phyloP scores from a whole-genome alignment of 2,888 invertebrate genomes.

The Oithona nana region DNA sequence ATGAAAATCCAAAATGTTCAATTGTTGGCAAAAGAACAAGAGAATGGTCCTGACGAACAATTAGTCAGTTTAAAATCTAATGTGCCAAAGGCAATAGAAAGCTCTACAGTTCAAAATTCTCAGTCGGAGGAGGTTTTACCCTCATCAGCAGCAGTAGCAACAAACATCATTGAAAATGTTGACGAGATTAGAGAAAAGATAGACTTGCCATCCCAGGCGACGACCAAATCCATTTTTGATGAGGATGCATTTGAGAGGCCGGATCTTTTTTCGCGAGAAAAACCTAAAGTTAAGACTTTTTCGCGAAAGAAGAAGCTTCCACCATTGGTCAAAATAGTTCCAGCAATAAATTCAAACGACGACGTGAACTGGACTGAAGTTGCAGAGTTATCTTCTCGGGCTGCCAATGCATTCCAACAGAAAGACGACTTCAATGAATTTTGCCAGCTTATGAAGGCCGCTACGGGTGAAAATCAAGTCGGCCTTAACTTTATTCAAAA shows the following conservation, averaged over 20 bases:
- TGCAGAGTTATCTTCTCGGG: background rate
- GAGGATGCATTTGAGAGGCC: too few relatives aligned
- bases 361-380: background rate
- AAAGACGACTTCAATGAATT: background rate
- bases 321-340: background rate
- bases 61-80: background rate
- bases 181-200: background rate
- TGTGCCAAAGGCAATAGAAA: background rate
- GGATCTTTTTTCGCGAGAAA: background rate
- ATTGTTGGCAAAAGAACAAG: background rate
- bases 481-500: background rate
- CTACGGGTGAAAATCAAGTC: background rate
- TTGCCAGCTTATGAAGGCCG: background rate
- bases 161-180: too few relatives aligned
- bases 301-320: background rate
- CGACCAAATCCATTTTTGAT: background rate
- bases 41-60: background rate
- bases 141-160: too few relatives aligned
- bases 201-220: background rate
- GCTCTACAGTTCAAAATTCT: too few relatives aligned
- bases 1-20: background rate
- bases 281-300: background rate
- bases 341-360: background rate
- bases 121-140: background rate
- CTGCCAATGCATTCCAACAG: background rate